These are phyloP conservation scores for Synanthedon vespiformis DNA, from an alignment of 2,888 invertebrate genomes.

Conservation along the genomic window DNA sequence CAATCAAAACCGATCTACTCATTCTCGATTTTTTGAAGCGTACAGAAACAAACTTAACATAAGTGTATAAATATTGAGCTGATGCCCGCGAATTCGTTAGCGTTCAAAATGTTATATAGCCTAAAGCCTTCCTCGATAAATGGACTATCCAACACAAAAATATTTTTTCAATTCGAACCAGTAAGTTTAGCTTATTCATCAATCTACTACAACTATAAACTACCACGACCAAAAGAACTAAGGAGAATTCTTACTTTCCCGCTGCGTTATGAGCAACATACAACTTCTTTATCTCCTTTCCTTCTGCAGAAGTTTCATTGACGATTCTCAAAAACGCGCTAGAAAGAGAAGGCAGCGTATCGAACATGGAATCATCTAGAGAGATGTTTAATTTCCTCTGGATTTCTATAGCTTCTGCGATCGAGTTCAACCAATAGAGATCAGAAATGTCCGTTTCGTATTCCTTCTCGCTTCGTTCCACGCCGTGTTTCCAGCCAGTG, in stretches of 20 bases:
- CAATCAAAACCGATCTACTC: no score
- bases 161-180: no score
- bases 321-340: constrained; percentile 76
- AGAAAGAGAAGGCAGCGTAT: constrained; percentile 50
- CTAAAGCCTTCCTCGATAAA: no score
- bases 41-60: neutral
- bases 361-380: constrained; percentile 31
- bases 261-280: constrained; percentile 86
- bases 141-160: no score
- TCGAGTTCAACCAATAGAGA: constrained; percentile 80
- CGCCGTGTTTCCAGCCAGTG: constrained; percentile 80
- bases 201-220: no score
- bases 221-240: no score
- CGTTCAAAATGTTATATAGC: no score
- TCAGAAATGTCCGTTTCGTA: constrained; percentile 72
- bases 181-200: no score
- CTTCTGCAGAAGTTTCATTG: constrained; percentile 49
- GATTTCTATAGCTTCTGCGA: constrained; percentile 80
- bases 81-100: no score
- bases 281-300: constrained; percentile 56
- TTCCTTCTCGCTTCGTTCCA: constrained; percentile 73
- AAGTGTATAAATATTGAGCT: no score
- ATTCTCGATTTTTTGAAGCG: neutral
- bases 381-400: constrained; percentile 63
- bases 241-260: constrained; percentile 60